These are phyloP conservation scores for Drosophila ustulata DNA, from an alignment of 2,888 invertebrate species.

Conservation along the genomic window DNA sequence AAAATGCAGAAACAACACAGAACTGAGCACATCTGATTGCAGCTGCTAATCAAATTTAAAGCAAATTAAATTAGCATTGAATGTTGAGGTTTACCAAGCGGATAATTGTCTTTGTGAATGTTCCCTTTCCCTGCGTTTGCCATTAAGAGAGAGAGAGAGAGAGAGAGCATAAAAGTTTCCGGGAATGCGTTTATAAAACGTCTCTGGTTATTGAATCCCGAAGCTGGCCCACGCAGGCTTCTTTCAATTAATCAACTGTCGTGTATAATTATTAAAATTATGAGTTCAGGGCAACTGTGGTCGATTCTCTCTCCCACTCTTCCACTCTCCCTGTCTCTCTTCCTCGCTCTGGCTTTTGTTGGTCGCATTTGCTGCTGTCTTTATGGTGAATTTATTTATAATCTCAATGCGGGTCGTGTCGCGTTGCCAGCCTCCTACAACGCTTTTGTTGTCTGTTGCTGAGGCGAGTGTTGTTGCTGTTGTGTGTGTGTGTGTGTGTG, in stretches of 20 bases:
- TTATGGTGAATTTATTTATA: slow-evolving; percentile 67
- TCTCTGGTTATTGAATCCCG: slow-evolving; percentile 17
- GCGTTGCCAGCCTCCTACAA: slow-evolving; percentile 59
- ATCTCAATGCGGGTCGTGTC: slow-evolving; percentile 51
- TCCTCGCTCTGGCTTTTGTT: not conserved
- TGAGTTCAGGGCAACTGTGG: slow-evolving; percentile 19
- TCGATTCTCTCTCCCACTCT: not conserved
- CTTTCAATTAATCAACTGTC: slow-evolving; percentile 19
- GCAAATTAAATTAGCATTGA: not conserved
- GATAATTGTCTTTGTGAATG: not conserved
- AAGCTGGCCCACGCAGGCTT: slow-evolving; percentile 17
- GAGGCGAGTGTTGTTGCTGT: slow-evolving; percentile 8
- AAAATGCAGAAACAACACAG: not conserved
- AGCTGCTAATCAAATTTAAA: not conserved
- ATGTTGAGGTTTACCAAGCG: not conserved
- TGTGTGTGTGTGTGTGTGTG: slow-evolving; percentile 24
- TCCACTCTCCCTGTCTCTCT: not conserved
- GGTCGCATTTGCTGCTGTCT: slow-evolving; percentile 8
- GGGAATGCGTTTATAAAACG: slow-evolving; percentile 5
- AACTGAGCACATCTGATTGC: not conserved
- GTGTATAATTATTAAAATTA: slow-evolving; percentile 19
- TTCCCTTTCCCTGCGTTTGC: not conserved
- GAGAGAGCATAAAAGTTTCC: not conserved
- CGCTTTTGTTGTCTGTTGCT: slow-evolving; percentile 41
- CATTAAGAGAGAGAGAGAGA: not conserved